Evolutionary conservation across 2,797 vertebrate genomes (phyloP).

Genomic region (Arremon aurantiirostris): DNA sequence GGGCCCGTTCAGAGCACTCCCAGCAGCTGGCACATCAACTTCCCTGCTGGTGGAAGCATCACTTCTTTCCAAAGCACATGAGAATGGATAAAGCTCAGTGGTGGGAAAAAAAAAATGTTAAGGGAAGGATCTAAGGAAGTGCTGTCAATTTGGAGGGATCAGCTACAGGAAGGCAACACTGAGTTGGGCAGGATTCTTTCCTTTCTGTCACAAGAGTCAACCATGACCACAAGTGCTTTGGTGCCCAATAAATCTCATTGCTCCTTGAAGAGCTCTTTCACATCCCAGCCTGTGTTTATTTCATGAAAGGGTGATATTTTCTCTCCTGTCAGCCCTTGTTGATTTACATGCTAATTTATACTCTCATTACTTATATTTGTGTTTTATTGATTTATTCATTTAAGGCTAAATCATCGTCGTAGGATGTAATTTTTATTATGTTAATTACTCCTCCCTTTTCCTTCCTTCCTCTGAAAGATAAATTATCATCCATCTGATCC

Average conservation of each 20-base stretch:
- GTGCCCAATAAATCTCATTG: not conserved
- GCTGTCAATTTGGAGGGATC: not conserved
- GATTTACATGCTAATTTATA: not conserved
- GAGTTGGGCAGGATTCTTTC: not conserved
- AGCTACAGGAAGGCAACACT: not conserved
- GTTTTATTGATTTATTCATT: slow-evolving; percentile 6
- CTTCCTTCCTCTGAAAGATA: not conserved
- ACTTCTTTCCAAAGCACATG: slow-evolving; percentile 17
- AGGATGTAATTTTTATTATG: not conserved
- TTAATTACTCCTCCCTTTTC: slow-evolving; percentile 5
- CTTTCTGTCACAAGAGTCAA: not conserved
- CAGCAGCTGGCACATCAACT: not conserved
- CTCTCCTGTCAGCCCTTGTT: not conserved
- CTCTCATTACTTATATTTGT: not conserved
- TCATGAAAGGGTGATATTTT: not conserved
- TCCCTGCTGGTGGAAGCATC: not conserved
- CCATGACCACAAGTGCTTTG: not conserved
- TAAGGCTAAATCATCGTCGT: not conserved
- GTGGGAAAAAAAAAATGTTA: not conserved
- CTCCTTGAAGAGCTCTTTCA: not conserved
- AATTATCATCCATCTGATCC: not conserved
- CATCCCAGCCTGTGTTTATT: not conserved
- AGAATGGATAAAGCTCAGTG: slow-evolving; percentile 41
- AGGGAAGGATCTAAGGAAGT: slow-evolving; percentile 4
- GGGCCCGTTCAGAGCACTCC: not conserved